Base-by-base conservation (phyloP, 2,113 vertebrate species). In the Eptatretus burgeri region DNA sequence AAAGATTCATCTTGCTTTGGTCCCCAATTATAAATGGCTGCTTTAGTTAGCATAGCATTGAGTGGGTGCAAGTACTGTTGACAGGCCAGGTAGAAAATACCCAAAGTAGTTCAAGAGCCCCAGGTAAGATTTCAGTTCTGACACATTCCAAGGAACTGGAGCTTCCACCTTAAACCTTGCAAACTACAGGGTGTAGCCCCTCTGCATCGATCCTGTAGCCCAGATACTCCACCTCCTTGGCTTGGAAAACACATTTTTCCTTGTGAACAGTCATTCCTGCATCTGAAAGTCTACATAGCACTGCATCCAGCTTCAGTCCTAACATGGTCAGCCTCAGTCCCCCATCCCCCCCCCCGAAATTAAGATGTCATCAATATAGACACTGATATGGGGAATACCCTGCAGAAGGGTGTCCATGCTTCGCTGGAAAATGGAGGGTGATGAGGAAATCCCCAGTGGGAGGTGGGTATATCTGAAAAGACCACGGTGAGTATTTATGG, bases 211-310 rank as follows among this genome's bases (percentile, higher is more conserved):
- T 63, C 13, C 62, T 18, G 62, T 63, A 41, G 14, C 62, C 62
- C 7, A 63, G 19, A 63, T 19, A 20, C 62, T 41, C 19, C 62
- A 63, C 62, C 49, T 18, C 18, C 62, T 63, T 63, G 62, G 27
- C 27, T 7, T 41, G 27, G 10, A 63, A 63, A 18, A 18, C 49
- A 63, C 62, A 63, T 41, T 63, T 63, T 63, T 18, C 62, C 53
- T 18, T 14, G 14, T 10, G 19, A 1, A 63, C 62, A 20, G 18
- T 13, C 14, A 63, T 63, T 10, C 8, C 62, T 7, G 19, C 7
- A 5, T 18, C 18, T 63, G 14, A 18, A 5, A 63, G 10, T 13
- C 62, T 13, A 5, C 10, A 5, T 8, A 63, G 18, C 62, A 63
- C 62, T 63, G 13, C 62, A 9, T 63, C 62, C 62, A 63, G 18